Conservation (phyloP, 2,113 vertebrate genomes). For the Nycticryphes semicollaris region DNA sequence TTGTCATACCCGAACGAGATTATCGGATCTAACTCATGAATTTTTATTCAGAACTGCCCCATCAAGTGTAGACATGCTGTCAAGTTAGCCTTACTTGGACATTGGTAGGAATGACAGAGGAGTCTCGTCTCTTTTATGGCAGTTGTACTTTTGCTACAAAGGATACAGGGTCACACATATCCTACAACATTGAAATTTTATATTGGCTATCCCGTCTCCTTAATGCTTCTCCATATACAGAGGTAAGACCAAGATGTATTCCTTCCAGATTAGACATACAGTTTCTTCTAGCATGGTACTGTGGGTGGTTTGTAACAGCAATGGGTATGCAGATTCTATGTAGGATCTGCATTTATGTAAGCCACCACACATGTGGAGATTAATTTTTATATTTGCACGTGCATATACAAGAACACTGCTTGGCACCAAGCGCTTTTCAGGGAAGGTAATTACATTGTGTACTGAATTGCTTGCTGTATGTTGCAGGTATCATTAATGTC, state of each 20-base stretch:
- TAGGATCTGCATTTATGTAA: constrained; percentile 54
- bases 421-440: not conserved
- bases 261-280: not conserved
- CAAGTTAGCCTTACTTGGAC: not conserved
- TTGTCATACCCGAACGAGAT: not conserved
- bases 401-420: not conserved
- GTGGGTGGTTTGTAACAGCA: constrained; percentile 3
- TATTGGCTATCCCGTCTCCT: not conserved
- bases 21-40: not conserved
- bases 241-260: not conserved
- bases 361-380: not conserved
- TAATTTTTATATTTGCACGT: not conserved
- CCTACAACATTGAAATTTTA: not conserved
- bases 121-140: not conserved
- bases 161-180: not conserved
- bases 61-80: not conserved
- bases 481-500: not conserved
- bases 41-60: not conserved
- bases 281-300: not conserved
- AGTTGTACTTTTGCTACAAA: not conserved
- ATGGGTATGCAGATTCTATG: constrained; percentile 32
- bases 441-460: not conserved
- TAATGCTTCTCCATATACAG: not conserved
- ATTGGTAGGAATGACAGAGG: not conserved
- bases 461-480: not conserved